phyloP scores from a whole-genome alignment of 2,888 invertebrate species.

The Zygogramma bicolorata region DNA sequence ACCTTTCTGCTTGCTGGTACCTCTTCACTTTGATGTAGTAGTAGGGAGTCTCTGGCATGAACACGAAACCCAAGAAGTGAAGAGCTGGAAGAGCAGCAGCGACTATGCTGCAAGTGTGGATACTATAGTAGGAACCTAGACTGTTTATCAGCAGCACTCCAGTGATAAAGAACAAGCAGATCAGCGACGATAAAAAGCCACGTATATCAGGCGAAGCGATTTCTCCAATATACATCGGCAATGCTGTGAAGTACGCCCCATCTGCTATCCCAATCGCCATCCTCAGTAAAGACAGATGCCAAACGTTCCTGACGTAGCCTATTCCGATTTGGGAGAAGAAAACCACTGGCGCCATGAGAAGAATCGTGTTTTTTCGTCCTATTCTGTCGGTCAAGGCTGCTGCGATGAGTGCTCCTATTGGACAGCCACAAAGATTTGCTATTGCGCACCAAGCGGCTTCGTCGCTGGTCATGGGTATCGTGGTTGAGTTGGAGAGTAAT shows the following conservation, averaged over 20 bases:
- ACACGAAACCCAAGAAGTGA: constrained; percentile 66
- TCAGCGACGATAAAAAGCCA: constrained; percentile 74
- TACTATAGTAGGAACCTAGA: constrained; percentile 66
- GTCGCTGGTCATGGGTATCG: constrained; percentile 63
- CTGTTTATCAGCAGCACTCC: constrained; percentile 74
- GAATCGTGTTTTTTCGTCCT: constrained; percentile 77
- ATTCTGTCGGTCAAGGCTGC: constrained; percentile 75
- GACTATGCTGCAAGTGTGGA: constrained; percentile 67
- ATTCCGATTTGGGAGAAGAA: constrained; percentile 6
- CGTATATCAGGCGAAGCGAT: constrained; percentile 71
- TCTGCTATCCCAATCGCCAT: constrained; percentile 73
- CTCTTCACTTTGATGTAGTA: constrained; percentile 65
- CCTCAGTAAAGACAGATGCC: constrained; percentile 55
- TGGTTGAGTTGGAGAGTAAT: constrained; percentile 63
- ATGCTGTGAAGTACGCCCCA: constrained; percentile 63
- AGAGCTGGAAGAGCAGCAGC: constrained; percentile 67
- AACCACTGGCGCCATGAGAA: constrained; percentile 51
- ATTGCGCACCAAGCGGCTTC: constrained; percentile 76
- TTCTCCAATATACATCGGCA: constrained; percentile 74
- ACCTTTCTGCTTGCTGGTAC: constrained; percentile 66
- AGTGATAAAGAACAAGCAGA: constrained; percentile 70
- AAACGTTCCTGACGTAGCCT: constrained; percentile 11
- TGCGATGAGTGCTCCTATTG: constrained; percentile 73
- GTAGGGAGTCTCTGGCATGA: constrained; percentile 74
- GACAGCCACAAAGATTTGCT: constrained; percentile 75